phyloP scores from a whole-genome alignment of 1,140 invertebrate species.

The Cherax destructor region DNA sequence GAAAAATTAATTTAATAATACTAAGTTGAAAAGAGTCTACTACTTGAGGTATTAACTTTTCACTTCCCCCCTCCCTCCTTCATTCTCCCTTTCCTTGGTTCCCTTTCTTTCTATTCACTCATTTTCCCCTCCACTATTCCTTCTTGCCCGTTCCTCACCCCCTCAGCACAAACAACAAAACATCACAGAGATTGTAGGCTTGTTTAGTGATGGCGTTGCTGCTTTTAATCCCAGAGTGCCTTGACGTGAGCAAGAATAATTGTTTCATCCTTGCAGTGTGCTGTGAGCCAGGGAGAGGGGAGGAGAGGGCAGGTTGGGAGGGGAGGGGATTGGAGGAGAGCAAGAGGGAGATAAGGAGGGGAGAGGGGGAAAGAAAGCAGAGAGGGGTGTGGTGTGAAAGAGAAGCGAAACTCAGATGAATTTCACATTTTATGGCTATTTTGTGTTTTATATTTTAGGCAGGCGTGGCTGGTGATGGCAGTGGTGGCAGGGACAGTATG shows the following conservation, averaged over 20 bases:
- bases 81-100: neutral
- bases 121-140: neutral
- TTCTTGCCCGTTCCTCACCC: neutral
- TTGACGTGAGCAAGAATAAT: slow-evolving; percentile 13
- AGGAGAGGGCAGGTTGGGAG: neutral
- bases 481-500: too few relatives aligned
- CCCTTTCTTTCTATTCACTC: neutral
- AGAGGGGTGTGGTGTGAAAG: too few relatives aligned
- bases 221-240: neutral
- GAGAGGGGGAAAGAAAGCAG: too few relatives aligned
- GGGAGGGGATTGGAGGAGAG: neutral
- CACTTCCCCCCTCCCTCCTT: neutral
- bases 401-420: too few relatives aligned
- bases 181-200: too few relatives aligned
- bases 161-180: neutral
- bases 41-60: too few relatives aligned
- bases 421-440: too few relatives aligned
- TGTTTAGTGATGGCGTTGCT: neutral
- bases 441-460: too few relatives aligned
- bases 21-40: too few relatives aligned
- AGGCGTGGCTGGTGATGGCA: too few relatives aligned
- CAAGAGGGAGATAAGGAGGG: neutral
- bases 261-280: neutral
- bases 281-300: neutral
- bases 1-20: too few relatives aligned